Conservation (phyloP, 2,888 invertebrate species). For the Rhabditoides inermis region DNA sequence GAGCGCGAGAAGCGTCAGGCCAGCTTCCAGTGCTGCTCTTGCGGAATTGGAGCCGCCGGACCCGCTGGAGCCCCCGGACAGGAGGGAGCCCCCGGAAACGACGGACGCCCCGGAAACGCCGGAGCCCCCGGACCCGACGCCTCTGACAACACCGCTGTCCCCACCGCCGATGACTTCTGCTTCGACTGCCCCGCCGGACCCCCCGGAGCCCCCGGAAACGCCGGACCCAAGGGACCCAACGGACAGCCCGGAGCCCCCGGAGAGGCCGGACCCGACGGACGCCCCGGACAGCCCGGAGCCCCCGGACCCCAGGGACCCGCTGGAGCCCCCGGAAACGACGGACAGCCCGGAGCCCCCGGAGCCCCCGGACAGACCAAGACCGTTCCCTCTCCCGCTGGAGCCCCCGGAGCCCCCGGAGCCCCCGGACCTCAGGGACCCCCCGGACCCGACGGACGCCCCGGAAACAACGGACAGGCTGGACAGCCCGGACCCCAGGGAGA, state of each 20-base stretch:
- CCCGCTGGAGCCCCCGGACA: conserved; percentile 20
- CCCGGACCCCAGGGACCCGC: conserved; percentile 29
- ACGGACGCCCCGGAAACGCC: conserved; percentile 26
- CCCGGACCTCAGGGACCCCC: conserved; percentile 31
- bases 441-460: conserved; percentile 22
- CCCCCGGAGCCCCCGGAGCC: conserved; percentile 22
- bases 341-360: conserved; percentile 26
- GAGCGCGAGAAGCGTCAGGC: conserved; percentile 11
- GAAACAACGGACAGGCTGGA: conserved; percentile 21
- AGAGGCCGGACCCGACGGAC: conserved; percentile 18
- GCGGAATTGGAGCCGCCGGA: conserved; percentile 28
- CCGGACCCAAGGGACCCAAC: conserved; percentile 25
- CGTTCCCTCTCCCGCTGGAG: conserved; percentile 23
- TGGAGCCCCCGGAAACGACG: conserved; percentile 27
- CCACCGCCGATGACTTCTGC: conserved; percentile 24
- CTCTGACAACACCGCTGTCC: conserved; percentile 14
- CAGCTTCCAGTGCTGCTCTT: conserved; percentile 25
- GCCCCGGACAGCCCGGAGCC: conserved; percentile 22
- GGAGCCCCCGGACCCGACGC: conserved; percentile 21
- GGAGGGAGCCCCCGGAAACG: conserved; percentile 19
- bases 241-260: conserved; percentile 30
- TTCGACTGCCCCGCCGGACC: conserved; percentile 40
- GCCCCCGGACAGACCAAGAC: conserved; percentile 16
- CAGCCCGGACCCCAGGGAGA: conserved; percentile 24
- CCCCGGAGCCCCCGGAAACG: conserved; percentile 30